Conservation (phyloP, 2,113 vertebrate species). For the Leucopsar rothschildi region DNA sequence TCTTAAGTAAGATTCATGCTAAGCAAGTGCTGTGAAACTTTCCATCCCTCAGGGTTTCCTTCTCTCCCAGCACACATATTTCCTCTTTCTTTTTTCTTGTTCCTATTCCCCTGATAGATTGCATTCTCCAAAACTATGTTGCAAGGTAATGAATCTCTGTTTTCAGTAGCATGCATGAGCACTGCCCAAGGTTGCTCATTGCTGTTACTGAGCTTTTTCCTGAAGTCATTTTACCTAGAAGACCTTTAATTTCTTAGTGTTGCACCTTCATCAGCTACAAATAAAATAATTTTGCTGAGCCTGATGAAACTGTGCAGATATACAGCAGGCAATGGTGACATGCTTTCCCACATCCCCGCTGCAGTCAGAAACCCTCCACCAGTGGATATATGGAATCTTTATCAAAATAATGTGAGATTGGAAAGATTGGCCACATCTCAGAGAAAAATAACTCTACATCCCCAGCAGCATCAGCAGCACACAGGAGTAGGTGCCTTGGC, state of each 20-base stretch:
- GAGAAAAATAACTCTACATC: neutral
- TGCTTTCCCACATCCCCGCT: neutral
- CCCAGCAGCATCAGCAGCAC: neutral
- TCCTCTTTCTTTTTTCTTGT: neutral
- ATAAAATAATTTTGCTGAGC: neutral
- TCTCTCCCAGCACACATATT: neutral
- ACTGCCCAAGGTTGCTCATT: neutral
- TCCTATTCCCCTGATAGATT: neutral
- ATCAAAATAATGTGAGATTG: neutral
- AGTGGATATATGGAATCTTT: neutral
- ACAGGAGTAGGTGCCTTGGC: neutral
- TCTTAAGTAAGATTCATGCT: neutral
- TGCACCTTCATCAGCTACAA: neutral
- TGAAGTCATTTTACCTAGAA: neutral
- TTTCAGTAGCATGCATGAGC: neutral
- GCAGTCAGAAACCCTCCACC: neutral
- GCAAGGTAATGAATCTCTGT: neutral
- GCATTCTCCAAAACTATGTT: neutral
- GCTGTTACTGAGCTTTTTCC: neutral
- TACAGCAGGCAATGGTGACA: neutral
- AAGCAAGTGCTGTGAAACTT: neutral
- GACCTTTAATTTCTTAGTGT: neutral
- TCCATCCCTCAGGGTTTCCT: neutral
- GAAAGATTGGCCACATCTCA: neutral
- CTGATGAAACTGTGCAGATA: neutral